A percentile compares a stretch with the other conserved stretches of the same genome.
Evolutionary conservation across 2,797 vertebrate genomes (phyloP).

Genomic region (Neosilurus mollespiculum): DNA sequence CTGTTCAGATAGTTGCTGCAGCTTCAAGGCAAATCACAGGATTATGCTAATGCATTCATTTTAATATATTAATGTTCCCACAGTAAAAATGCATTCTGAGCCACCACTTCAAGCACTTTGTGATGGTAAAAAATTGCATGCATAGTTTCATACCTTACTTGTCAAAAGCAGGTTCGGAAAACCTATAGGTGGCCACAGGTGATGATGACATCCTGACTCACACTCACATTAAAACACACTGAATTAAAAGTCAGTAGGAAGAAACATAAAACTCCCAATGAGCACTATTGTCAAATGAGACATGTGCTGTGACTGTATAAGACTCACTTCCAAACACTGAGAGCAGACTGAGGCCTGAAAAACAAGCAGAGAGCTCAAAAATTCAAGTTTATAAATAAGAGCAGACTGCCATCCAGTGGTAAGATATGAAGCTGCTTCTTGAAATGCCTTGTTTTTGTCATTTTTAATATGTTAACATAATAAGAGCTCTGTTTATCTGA

Average conservation of each 20-base stretch:
- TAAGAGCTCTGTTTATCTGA: neutral
- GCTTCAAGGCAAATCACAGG: neutral
- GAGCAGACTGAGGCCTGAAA: neutral
- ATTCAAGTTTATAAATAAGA: slow-evolving; percentile 52
- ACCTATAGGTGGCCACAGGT: neutral
- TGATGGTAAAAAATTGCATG: neutral
- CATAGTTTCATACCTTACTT: neutral
- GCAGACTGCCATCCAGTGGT: slow-evolving; percentile 68
- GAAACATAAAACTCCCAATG: neutral
- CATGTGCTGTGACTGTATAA: neutral
- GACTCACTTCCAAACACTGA: neutral
- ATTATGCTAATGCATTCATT: too few species aligned
- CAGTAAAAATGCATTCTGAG: neutral
- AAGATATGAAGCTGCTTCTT: neutral
- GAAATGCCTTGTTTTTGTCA: neutral
- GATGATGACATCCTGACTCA: neutral
- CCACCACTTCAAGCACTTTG: neutral
- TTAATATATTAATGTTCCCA: neutral
- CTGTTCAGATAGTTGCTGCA: neutral
- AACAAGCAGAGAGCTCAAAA: neutral
- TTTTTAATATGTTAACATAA: neutral
- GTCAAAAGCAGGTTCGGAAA: neutral
- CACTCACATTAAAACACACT: neutral
- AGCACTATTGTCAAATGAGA: neutral
- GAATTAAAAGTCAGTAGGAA: neutral